Evolutionary conservation across 2,797 vertebrate genomes (phyloP).

Genomic region (Poecilia picta): DNA sequence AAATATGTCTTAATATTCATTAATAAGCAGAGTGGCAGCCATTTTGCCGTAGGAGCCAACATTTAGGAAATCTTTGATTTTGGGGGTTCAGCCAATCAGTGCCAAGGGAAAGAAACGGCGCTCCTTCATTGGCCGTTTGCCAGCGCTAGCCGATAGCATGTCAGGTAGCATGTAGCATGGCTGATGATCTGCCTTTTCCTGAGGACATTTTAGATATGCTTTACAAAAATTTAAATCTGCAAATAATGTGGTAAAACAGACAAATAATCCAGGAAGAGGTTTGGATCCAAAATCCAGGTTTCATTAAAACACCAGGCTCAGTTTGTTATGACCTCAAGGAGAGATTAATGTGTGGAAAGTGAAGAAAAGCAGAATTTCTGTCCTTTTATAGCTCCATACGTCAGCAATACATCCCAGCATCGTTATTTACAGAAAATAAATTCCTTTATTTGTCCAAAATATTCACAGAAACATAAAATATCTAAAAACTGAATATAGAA

Average conservation of each 20-base stretch:
- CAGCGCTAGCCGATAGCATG: too few species aligned
- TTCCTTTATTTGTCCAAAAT: too few species aligned
- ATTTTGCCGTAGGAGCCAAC: neutral
- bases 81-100: too few species aligned
- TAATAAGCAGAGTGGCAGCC: neutral
- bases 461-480: too few species aligned
- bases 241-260: neutral
- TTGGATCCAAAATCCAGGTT: neutral
- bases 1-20: neutral
- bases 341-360: neutral
- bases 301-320: neutral
- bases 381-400: neutral
- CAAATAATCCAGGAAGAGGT: neutral
- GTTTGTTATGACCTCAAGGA: too few species aligned
- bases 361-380: neutral
- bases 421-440: neutral
- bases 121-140: too few species aligned
- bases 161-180: too few species aligned
- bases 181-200: too few species aligned
- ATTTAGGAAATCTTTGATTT: too few species aligned
- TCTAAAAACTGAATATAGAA: too few species aligned
- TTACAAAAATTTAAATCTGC: neutral
- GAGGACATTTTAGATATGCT: neutral
- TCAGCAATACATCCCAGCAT: neutral
- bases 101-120: too few species aligned